Base-by-base conservation (phyloP, 1,140 invertebrate genomes). In the Leptestheria dahalacensis region DNA sequence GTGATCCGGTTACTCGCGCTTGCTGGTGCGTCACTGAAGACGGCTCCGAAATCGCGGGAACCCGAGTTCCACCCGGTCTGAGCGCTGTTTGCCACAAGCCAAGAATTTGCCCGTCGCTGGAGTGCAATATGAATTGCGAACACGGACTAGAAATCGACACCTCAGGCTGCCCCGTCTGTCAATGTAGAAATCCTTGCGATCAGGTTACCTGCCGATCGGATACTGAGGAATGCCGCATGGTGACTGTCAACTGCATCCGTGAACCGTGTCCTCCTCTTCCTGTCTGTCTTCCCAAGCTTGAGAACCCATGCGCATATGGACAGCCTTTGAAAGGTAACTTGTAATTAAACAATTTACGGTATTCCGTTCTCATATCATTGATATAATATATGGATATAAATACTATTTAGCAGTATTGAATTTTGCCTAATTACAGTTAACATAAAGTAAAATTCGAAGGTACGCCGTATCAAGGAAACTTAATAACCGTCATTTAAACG, bases 241-340 rank as follows among this genome's bases (percentile, higher is more conserved):
- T 79, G 0, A 71, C 77, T 57, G 74, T 79, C 0, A 72, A 72
- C 10, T 79, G 78, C 61, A 64, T 68, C 25, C 68, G 73, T 6
- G 75, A 77, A 0, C 79, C 81, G 0, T 88, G 86, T 67, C 84
- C 84, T 0, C 82, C 84, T 1, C 77, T 89, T 48, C 83, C 85
- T 0, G 81, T 88, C 41, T 91, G 86, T 67, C 71, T 86, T 10
- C 86, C 86, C 0, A 76, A 79, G 3, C 79, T 84, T n/a, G 81
- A 82, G 15, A 87, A 86, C 60, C 82, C 85, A 0, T 86, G 80
- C 60, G 79, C 82, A 1, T 78, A 76, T 63, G 81, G 81, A 0
- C 77, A 79, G 48, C 82, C 85, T 0, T 66, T 82, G 2, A 48
- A 18, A 4, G 57, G 21, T 23, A 23, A 23, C 48, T n/a, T n/a